A percentile compares a stretch with the other conserved stretches of the same genome.
These are phyloP conservation scores for Dione vanillae DNA, from an alignment of 2,888 invertebrate genomes.

Conservation along the genomic window DNA sequence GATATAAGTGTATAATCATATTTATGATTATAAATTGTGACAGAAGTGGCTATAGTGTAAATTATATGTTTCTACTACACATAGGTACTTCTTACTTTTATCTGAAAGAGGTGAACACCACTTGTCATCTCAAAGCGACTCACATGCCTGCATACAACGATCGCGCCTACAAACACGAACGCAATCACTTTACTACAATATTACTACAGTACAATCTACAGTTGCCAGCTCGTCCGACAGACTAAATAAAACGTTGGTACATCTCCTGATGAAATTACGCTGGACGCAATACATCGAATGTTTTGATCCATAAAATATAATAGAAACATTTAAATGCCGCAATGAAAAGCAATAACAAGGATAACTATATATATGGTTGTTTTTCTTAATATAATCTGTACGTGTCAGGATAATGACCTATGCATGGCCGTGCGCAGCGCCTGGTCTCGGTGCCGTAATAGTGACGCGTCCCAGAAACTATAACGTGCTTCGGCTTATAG, in stretches of 20 bases:
- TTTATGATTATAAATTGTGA: not conserved
- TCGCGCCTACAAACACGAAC: slow-evolving; percentile 46
- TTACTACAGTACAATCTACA: slow-evolving; percentile 46
- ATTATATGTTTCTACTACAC: not conserved
- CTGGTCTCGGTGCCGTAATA: slow-evolving; percentile 44
- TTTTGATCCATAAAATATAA: not conserved
- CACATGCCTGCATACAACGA: slow-evolving; percentile 39
- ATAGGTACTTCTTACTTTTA: slow-evolving; percentile 45
- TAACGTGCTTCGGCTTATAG: slow-evolving; percentile 45
- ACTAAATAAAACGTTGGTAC: slow-evolving; percentile 31
- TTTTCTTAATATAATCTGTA: slow-evolving; percentile 42
- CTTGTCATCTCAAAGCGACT: slow-evolving; percentile 39
- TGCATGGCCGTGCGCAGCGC: slow-evolving; percentile 48
- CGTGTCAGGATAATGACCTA: slow-evolving; percentile 56
- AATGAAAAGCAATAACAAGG: slow-evolving; percentile 24
- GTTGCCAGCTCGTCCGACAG: slow-evolving; percentile 43
- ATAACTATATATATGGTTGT: slow-evolving; percentile 19
- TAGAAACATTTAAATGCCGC: not conserved
- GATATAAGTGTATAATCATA: not conserved
- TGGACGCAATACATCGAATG: slow-evolving; percentile 31
- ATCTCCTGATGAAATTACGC: not conserved
- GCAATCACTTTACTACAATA: slow-evolving; percentile 48
- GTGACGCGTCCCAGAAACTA: slow-evolving; percentile 50
- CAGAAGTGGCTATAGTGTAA: not conserved
- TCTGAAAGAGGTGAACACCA: slow-evolving; percentile 33